A percentile compares a stretch with the other conserved stretches of the same genome.
These are phyloP conservation scores for Simalia tracyae DNA, from an alignment of 2,797 vertebrate genomes.

Conservation along the genomic window DNA sequence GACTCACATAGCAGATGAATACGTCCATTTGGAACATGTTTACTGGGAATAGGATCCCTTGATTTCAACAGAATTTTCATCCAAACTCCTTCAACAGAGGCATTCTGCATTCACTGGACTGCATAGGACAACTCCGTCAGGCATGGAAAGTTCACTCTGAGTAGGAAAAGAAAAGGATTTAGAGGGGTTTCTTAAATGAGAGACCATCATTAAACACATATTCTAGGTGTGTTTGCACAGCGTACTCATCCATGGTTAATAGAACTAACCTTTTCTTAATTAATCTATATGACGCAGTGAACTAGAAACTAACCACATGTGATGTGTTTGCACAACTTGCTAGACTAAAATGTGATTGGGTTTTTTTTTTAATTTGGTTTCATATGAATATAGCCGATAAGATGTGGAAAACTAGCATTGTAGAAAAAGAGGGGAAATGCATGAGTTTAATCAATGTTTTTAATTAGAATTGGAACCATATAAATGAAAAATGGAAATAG, in stretches of 20 bases:
- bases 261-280: not conserved
- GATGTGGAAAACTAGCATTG: not conserved
- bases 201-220: not conserved
- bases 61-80: not conserved
- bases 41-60: not conserved
- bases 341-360: not conserved
- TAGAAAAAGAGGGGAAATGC: not conserved
- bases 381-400: not conserved
- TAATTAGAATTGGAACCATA: not conserved
- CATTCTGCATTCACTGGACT: not conserved
- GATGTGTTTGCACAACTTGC: not conserved
- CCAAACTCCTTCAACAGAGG: not conserved
- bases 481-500: not conserved
- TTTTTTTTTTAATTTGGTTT: not conserved
- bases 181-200: not conserved
- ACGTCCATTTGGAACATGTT: not conserved
- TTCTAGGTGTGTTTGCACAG: not conserved
- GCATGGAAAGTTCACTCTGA: not conserved
- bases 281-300: not conserved
- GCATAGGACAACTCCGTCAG: not conserved
- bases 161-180: not conserved
- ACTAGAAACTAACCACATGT: not conserved
- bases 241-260: not conserved
- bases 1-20: not conserved
- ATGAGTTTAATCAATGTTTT: not conserved